Conservation (phyloP, 2,888 invertebrate genomes). For the Opisthograptis luteolata region DNA sequence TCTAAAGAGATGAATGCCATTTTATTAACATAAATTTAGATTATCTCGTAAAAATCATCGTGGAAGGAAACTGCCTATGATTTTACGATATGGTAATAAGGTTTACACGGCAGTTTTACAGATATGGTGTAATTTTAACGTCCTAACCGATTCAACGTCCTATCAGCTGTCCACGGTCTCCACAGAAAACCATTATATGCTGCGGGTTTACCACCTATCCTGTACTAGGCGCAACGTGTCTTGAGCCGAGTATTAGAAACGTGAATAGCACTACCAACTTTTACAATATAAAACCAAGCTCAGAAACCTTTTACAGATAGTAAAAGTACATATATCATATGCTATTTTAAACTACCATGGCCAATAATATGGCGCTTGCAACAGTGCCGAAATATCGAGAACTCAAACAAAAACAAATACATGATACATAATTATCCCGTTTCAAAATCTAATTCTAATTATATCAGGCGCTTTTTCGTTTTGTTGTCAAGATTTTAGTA, state of each 20-base stretch:
- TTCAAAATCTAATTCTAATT: too few relatives aligned
- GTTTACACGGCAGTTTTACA: conserved; percentile 11
- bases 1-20: conserved; percentile 27
- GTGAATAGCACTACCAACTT: too few relatives aligned
- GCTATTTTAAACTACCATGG: too few relatives aligned
- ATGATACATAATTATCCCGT: too few relatives aligned
- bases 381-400: too few relatives aligned
- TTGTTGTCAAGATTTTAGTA: too few relatives aligned
- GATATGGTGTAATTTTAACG: conserved; percentile 62
- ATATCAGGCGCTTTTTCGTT: too few relatives aligned
- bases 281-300: too few relatives aligned
- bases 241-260: neutral
- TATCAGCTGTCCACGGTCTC: conserved; percentile 45
- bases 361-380: too few relatives aligned
- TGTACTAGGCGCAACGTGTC: neutral
- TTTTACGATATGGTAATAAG: conserved; percentile 24
- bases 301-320: too few relatives aligned
- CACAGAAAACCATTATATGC: conserved; percentile 46
- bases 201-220: neutral
- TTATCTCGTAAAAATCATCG: conserved; percentile 19
- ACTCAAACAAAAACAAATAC: too few relatives aligned
- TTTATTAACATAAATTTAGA: conserved; percentile 23
- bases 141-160: conserved; percentile 52
- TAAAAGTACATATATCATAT: too few relatives aligned
- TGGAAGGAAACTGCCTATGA: conserved; percentile 23